Base-by-base conservation (phyloP, 2,888 invertebrate species). In the Meganola albula region DNA sequence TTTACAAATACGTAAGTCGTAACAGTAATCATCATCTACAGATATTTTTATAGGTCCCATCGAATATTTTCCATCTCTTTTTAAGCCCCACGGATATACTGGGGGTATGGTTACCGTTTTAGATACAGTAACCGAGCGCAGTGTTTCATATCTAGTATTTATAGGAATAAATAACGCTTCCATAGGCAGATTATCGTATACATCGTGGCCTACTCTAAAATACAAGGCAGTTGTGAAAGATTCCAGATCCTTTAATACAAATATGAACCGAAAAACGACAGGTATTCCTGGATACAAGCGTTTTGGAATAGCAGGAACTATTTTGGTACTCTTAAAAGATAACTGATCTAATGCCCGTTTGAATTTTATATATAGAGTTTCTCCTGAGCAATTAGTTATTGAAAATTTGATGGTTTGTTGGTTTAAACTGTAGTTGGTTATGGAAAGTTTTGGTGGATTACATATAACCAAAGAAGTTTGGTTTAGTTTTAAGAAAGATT, bases 261-360 rank as follows among this genome's bases (percentile, higher is more conserved):
- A 78, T 27, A 54, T 35, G 8, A 79, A 61, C 40, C 56, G 72
- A 34, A 54, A 78, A 5, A 35, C 37, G 6, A 50, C 47, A 26
- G 71, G 29, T 35, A 82, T 45, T 4, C 84, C 83, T 13, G 83
- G 74, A 43, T 58, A 75, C 10, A 83, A 41, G 36, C 60, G 70
- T 7, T 61, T 32, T 4, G 72, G 56, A 12, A 58, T 63, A 24
- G 24, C 44, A 2, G 84, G 83, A 9, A 48, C 12, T 26, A 83
- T 35, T 28, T 50, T 65, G 11, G 58, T 34, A 20, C 20, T 53
- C 18, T 46, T 58, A 48, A 84, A 78, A 10, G 48, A 46, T 1
- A 42, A 36, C 7, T 18, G 27, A 24, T 78, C 63, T n/a, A 67
- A 63, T 20, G 76, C 24, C 33, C 45, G 43, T 49, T 65, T 59